Conservation (phyloP, 23 tunicate genomes). For the Styela plicata region DNA sequence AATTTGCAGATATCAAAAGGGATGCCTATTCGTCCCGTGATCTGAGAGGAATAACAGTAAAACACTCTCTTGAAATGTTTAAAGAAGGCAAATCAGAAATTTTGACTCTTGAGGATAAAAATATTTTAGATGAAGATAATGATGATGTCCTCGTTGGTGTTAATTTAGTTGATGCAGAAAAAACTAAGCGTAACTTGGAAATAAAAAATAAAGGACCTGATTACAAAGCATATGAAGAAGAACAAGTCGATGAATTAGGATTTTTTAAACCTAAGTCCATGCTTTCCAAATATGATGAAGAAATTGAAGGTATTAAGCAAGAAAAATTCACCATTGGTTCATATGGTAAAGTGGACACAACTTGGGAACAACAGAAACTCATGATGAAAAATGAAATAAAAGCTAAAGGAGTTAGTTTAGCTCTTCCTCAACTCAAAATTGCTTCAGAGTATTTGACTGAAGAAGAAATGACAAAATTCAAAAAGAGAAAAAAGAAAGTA, state of each 20-base stretch:
- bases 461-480: conserved; percentile 76
- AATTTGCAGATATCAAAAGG: conserved; percentile 38
- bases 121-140: conserved; percentile 77
- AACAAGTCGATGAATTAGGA: conserved; percentile 86
- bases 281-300: conserved; percentile 95
- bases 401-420: conserved; percentile 78
- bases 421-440: conserved; percentile 59
- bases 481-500: conserved; percentile 61
- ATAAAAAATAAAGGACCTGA: conserved; percentile 57
- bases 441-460: conserved; percentile 86
- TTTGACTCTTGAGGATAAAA: conserved; percentile 86
- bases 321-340: conserved; percentile 79
- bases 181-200: conserved; percentile 62
- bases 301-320: conserved; percentile 76
- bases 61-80: conserved; percentile 82
- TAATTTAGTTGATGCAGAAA: conserved; percentile 67
- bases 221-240: conserved; percentile 93
- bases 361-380: conserved; percentile 92
- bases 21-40: conserved; percentile 57
- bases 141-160: conserved; percentile 87
- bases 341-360: conserved; percentile 62
- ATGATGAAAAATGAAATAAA: conserved; percentile 88
- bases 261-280: conserved; percentile 71
- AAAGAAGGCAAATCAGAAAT: conserved; percentile 72
- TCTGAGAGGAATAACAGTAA: conserved; percentile 83